phyloP scores from a whole-genome alignment of 2,888 invertebrate genomes.

The Exephanes ischioxanthus region DNA sequence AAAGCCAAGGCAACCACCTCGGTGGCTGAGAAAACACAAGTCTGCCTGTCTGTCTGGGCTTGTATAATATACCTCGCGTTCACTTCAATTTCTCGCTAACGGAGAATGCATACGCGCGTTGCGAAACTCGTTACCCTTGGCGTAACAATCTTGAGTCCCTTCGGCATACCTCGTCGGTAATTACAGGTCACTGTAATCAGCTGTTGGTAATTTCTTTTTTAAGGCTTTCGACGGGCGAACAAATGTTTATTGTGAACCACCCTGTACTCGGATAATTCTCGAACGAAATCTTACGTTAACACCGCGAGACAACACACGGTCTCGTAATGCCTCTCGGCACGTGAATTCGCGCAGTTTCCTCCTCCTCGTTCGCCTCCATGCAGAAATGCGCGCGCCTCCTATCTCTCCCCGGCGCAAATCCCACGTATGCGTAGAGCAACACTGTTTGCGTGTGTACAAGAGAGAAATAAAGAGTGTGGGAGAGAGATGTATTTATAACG shows the following conservation, averaged over 20 bases:
- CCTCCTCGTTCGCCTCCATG: neutral
- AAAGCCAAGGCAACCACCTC: constrained; percentile 54
- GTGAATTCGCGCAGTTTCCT: constrained; percentile 11
- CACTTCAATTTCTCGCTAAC: neutral
- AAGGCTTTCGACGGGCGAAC: neutral
- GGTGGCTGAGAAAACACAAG: constrained; percentile 20
- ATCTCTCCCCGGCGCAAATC: constrained; percentile 19
- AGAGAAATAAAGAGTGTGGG: constrained; percentile 19
- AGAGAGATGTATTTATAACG: constrained; percentile 59
- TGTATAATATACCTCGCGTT: neutral
- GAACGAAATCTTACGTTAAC: neutral
- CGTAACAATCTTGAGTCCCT: neutral
- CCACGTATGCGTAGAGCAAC: constrained; percentile 31
- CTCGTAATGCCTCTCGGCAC: neutral
- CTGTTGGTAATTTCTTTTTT: neutral
- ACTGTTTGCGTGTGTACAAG: constrained; percentile 1
- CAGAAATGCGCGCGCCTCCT: constrained; percentile 13
- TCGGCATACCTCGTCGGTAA: neutral
- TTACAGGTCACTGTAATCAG: neutral
- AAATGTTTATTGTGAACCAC: neutral
- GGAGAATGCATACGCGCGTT: constrained; percentile 13
- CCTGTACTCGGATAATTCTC: neutral
- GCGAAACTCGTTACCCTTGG: neutral
- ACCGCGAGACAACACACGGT: neutral
- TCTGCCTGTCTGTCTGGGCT: constrained; percentile 33